These are phyloP conservation scores for Lasioglossum figueresi DNA, from an alignment of 2,888 invertebrate species.

Conservation along the genomic window DNA sequence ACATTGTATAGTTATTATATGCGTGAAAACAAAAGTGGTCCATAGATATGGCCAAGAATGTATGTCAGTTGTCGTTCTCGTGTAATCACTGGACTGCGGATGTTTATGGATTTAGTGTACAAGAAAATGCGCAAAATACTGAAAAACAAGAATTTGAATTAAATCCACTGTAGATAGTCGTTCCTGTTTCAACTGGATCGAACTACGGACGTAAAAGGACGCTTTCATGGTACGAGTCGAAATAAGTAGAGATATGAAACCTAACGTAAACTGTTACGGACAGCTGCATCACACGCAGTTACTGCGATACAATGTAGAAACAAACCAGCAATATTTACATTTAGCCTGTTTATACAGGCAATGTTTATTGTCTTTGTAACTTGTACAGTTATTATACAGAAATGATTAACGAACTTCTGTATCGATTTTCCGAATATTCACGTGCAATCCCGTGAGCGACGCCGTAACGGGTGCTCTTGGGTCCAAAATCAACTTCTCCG, in stretches of 20 bases:
- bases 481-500: slow-evolving; percentile 70
- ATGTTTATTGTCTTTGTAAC: too few species aligned
- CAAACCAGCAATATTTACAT: neutral
- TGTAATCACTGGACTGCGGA: slow-evolving; percentile 13
- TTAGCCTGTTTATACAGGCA: neutral
- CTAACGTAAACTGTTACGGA: neutral
- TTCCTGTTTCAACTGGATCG: neutral
- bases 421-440: slow-evolving; percentile 59
- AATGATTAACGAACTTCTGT: neutral
- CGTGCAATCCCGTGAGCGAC: slow-evolving; percentile 64
- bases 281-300: neutral
- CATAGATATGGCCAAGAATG: neutral
- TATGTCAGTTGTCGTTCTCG: slow-evolving; percentile 4
- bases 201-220: neutral
- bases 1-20: slow-evolving; percentile 72
- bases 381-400: too few species aligned
- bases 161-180: neutral
- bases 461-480: slow-evolving; percentile 64
- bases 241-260: neutral
- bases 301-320: neutral
- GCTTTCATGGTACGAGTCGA: too few species aligned
- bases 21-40: slow-evolving; percentile 49
- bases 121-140: neutral
- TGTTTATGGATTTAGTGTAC: slow-evolving; percentile 7
- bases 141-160: slow-evolving; percentile 12